phyloP scores from a whole-genome alignment of 35 echinoderm and acorn worm genomes.

The Anneissia japonica region DNA sequence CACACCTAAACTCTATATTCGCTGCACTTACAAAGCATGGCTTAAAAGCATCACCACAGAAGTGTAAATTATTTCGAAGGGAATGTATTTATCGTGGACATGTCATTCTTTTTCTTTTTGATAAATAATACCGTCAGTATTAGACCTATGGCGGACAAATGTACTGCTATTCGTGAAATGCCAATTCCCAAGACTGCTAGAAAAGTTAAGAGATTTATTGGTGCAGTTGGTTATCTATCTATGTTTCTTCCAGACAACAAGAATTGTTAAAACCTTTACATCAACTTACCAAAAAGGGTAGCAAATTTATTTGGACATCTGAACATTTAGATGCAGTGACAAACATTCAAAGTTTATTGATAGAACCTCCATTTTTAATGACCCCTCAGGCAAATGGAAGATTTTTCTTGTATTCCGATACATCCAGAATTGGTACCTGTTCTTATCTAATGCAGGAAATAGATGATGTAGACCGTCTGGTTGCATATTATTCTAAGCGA shows the following conservation, averaged over 20 bases:
- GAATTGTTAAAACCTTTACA: no score
- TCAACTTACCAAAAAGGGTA: not conserved
- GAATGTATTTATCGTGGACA: no score
- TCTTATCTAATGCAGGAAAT: conserved; percentile 39
- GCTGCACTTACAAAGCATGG: not conserved
- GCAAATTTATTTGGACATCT: not conserved
- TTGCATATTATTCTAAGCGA: conserved; percentile 59
- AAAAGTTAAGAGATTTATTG: no score
- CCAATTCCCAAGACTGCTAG: no score
- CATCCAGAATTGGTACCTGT: conserved; percentile 36
- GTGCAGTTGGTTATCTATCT: no score
- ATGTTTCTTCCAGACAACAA: no score
- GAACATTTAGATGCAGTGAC: not conserved
- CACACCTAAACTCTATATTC: conserved; percentile 15
- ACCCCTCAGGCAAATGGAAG: conserved; percentile 20
- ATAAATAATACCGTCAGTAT: no score
- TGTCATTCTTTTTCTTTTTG: no score
- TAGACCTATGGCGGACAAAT: no score
- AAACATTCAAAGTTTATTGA: not conserved
- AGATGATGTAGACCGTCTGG: conserved; percentile 26
- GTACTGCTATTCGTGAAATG: no score
- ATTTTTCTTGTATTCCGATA: conserved; percentile 44
- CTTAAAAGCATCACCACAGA: not conserved
- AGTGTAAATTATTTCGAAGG: no score
- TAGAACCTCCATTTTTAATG: conserved; percentile 7